Evolutionary conservation across 2,797 vertebrate genomes (phyloP).

Genomic region (Coregonus sp.): DNA sequence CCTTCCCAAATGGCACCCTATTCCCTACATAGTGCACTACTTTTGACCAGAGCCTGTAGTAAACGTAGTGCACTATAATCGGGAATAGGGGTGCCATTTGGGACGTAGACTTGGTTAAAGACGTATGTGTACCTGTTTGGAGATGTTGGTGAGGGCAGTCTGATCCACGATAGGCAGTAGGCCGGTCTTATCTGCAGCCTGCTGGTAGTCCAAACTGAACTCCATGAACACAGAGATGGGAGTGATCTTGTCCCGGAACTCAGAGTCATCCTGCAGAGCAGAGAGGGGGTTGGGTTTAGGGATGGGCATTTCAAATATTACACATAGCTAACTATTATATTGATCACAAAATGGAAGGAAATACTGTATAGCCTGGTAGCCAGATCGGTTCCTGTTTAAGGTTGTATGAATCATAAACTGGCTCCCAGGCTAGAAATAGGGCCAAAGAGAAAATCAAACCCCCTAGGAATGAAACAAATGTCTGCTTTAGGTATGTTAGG

Average conservation of each 20-base stretch:
- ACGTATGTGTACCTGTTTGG: slow-evolving; percentile 84
- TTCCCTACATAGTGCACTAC: neutral
- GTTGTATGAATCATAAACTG: neutral
- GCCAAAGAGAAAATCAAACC: no score
- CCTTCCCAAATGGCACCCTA: neutral
- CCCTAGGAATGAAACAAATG: slow-evolving; percentile 53
- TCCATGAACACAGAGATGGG: slow-evolving; percentile 94
- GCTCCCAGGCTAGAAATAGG: neutral
- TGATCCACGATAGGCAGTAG: slow-evolving; percentile 88
- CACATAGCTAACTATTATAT: neutral
- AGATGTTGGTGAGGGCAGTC: slow-evolving; percentile 84
- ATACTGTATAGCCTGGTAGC: neutral
- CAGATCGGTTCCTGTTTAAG: neutral
- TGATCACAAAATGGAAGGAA: slow-evolving; percentile 6
- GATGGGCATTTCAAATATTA: neutral
- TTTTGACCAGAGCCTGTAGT: neutral
- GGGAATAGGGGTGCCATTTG: neutral
- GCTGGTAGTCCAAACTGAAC: slow-evolving; percentile 86
- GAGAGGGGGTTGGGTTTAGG: no score
- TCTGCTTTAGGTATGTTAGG: neutral
- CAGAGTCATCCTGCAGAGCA: slow-evolving; percentile 79
- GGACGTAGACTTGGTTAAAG: neutral
- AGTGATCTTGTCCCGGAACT: slow-evolving; percentile 93
- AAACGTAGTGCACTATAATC: neutral
- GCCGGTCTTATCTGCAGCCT: slow-evolving; percentile 80